Evolutionary conservation across 2,113 vertebrate genomes (phyloP).

Genomic region (Dinomys branickii): DNA sequence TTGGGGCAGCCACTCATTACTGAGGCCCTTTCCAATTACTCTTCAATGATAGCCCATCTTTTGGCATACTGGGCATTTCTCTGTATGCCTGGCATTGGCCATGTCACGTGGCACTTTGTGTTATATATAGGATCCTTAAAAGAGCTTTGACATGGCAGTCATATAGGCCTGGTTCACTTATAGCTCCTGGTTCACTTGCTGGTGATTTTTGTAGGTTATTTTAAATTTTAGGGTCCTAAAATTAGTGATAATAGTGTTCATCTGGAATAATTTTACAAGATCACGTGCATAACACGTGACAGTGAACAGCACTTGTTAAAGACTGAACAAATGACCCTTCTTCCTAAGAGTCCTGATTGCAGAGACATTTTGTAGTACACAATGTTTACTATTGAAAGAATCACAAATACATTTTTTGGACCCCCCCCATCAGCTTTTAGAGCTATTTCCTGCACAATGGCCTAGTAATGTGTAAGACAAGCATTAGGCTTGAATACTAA

Average conservation of each 20-base stretch:
- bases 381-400: background rate
- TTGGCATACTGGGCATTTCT: background rate
- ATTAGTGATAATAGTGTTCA: slow-evolving; percentile 22
- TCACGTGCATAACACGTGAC: background rate
- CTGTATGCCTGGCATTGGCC: background rate
- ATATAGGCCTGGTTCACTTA: slow-evolving; percentile 6
- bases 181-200: background rate
- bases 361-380: background rate
- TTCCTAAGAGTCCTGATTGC: background rate
- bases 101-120: background rate
- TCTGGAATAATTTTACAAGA: background rate
- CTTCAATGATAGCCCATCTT: background rate
- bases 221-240: background rate
- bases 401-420: background rate
- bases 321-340: background rate
- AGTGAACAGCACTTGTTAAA: background rate
- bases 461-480: background rate
- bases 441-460: background rate
- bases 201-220: slow-evolving; percentile 1
- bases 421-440: background rate
- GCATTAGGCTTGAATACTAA: background rate
- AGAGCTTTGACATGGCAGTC: background rate
- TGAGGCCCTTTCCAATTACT: background rate
- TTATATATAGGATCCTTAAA: background rate
- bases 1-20: background rate